Evolutionary conservation across 1,140 invertebrate genomes (phyloP), one percentile per base, ranked within the genome.

Genomic region (Heliconius eleuchia): DNA sequence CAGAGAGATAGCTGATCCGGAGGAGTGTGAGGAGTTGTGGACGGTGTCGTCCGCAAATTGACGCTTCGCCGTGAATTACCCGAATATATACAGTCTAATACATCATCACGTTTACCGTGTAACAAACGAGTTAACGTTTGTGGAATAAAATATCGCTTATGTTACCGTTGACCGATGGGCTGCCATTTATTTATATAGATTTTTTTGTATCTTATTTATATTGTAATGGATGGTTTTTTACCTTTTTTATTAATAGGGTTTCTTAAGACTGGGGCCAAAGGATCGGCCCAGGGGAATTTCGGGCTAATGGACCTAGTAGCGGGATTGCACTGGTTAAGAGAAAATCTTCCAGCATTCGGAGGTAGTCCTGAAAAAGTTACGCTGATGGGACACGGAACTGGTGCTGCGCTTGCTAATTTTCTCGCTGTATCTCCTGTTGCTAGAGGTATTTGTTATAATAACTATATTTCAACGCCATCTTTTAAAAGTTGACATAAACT

Each of bases 261-360:
- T 95, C 96, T 98, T 87, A 98, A 98, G 95, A 98, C 98, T 81
- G 97, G 97, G 87, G 96, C 97, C 83, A 97, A 97, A 93, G 96
- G 96, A 84, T 97, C 97, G 93, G 96, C 97, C 84, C 98, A 98
- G 92, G 98, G 98, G 85, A 99, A 99, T 95, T 99, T 98, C 87
- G 99, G 98, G 9, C 95, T 99, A 84, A 98, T 99, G 97, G 98
- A 99, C 95, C 95, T 99, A 77, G 97, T 99, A 71, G 98, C 98
- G n/a, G 98, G 98, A 3, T 95, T 99, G 42, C 98, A 98, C 88
- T 99, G 98, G 98, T 95, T 99, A 39, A 96, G 97, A 78, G 98
- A 99, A 90, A 99, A 99, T 94, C 96, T 99, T 27, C 97, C 96
- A 9, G 97, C 97, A 46, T 99, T 99, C 89, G 98, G 98, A 37